phyloP scores from a whole-genome alignment of 2,888 invertebrate species.

The Erannis defoliaria region DNA sequence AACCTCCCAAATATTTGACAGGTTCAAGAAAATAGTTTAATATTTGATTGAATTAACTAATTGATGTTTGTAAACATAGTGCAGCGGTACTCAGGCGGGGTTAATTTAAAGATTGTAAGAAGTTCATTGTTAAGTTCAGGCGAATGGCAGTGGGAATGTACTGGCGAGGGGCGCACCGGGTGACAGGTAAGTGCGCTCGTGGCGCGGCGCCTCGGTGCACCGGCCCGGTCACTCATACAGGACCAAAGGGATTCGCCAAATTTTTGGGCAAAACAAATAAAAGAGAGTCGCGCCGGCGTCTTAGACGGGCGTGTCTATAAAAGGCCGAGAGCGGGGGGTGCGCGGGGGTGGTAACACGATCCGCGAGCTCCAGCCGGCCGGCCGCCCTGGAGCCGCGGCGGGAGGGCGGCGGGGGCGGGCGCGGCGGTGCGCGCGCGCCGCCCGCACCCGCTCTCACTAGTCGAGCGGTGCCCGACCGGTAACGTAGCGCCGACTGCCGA shows the following conservation, averaged over 20 bases:
- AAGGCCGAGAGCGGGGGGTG: constrained; percentile 84
- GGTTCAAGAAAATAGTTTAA: constrained; percentile 27
- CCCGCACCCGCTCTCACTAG: constrained; percentile 84
- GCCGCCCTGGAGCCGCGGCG: constrained; percentile 76
- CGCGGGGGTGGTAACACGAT: constrained; percentile 86
- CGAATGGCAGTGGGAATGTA: constrained; percentile 59
- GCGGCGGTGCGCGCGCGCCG: constrained; percentile 69
- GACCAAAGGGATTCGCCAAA: constrained; percentile 75
- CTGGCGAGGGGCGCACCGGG: constrained; percentile 49
- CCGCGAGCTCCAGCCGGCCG: constrained; percentile 84
- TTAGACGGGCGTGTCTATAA: constrained; percentile 85
- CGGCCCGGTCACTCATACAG: constrained; percentile 45
- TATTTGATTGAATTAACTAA: constrained; percentile 49
- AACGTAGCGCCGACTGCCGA: constrained; percentile 87
- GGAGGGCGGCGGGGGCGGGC: constrained; percentile 46
- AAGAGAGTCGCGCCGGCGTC: constrained; percentile 75
- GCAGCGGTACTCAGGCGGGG: constrained; percentile 55
- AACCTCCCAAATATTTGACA: no score
- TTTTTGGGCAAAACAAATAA: constrained; percentile 85
- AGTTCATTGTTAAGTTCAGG: constrained; percentile 83
- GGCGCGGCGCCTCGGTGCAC: constrained; percentile 25
- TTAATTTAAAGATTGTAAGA: constrained; percentile 68
- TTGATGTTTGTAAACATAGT: constrained; percentile 78
- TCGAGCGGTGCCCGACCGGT: constrained; percentile 87
- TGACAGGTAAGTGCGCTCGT: constrained; percentile 66